These are phyloP conservation scores for Bubo blakistoni DNA, from an alignment of 2,113 vertebrate species.

Conservation along the genomic window DNA sequence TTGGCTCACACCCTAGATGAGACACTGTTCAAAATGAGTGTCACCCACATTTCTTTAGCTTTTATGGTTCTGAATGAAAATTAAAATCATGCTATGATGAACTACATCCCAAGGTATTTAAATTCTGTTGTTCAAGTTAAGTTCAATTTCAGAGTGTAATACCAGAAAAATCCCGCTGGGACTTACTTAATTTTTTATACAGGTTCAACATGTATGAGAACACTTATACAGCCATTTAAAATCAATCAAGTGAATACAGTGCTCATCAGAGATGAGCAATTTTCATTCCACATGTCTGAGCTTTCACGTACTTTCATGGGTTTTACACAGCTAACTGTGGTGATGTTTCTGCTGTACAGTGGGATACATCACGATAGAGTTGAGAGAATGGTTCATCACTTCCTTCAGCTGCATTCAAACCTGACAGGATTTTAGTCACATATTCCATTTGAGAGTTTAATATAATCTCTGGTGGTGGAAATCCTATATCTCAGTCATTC, in stretches of 20 bases:
- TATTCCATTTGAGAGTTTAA: neutral
- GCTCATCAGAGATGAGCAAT: constrained; percentile 31
- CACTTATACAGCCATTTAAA: constrained; percentile 35
- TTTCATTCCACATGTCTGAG: constrained; percentile 36
- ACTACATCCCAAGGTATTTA: constrained; percentile 16
- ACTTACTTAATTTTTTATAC: constrained; percentile 36
- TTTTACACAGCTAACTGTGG: neutral
- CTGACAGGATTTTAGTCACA: neutral
- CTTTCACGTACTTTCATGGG: neutral
- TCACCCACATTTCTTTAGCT: neutral
- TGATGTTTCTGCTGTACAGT: neutral
- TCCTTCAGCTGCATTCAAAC: neutral
- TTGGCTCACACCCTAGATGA: neutral
- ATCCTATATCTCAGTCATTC: neutral
- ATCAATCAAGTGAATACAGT: constrained; percentile 44
- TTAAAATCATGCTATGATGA: neutral
- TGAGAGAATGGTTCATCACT: neutral
- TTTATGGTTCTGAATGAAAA: constrained; percentile 5
- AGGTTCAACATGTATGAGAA: constrained; percentile 45
- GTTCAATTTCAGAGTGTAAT: constrained; percentile 32
- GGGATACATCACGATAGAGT: neutral
- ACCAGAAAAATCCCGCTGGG: constrained; percentile 17
- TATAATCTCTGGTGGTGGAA: neutral
- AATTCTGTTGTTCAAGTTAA: constrained; percentile 43
- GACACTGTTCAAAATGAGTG: neutral